These are phyloP conservation scores for Megathymus violae DNA, from an alignment of 1,140 invertebrate species.

Conservation along the genomic window DNA sequence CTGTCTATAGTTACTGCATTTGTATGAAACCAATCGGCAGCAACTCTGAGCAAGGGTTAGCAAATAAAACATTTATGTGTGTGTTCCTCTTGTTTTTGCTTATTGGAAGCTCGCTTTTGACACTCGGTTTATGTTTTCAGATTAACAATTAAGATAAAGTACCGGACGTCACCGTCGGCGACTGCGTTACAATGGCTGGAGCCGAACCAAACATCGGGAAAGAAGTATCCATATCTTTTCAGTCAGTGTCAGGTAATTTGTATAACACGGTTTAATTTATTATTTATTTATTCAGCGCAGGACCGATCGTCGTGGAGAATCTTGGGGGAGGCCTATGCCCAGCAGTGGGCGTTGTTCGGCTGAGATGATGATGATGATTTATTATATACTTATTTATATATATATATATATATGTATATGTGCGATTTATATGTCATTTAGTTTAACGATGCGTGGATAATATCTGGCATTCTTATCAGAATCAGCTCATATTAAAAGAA, in stretches of 20 bases:
- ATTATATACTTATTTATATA: no score
- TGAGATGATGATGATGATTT: no score
- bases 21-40: conserved; percentile 21
- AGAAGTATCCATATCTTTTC: conserved; percentile 94
- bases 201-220: conserved; percentile 94
- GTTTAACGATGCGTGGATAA: no score
- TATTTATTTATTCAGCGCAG: no score
- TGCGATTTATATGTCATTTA: no score
- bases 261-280: no score
- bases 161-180: conserved; percentile 89
- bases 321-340: no score
- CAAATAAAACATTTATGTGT: neutral
- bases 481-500: no score
- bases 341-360: no score
- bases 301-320: no score
- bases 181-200: conserved; percentile 95
- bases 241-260: conserved; percentile 94
- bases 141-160: conserved; percentile 88
- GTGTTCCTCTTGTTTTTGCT: neutral
- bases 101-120: neutral
- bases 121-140: conserved; percentile 66
- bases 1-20: conserved; percentile 11
- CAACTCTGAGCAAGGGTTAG: conserved; percentile 23
- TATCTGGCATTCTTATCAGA: no score
- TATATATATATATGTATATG: no score